Evolutionary conservation across 2,888 invertebrate species (phyloP).

Genomic region (Cephalotes varians): DNA sequence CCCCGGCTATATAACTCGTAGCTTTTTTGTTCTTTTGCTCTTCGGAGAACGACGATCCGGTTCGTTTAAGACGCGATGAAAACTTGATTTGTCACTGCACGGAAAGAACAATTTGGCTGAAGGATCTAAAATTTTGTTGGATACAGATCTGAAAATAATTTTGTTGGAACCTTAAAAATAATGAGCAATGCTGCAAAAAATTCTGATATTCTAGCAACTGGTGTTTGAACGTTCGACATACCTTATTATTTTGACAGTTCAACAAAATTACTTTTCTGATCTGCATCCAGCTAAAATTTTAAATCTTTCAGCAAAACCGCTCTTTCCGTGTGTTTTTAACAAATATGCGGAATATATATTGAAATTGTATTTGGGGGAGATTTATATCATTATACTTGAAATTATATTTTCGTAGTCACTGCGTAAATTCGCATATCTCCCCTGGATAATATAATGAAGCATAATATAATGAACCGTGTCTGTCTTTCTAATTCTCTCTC

Average conservation of each 20-base stretch:
- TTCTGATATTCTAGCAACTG: too few species aligned
- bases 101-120: too few species aligned
- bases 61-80: not conserved
- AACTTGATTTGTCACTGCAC: not conserved
- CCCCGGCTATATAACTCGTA: constrained; percentile 7
- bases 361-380: not conserved
- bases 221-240: too few species aligned
- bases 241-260: too few species aligned
- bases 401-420: not conserved
- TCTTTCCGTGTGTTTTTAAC: not conserved
- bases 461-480: not conserved
- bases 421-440: not conserved
- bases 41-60: not conserved
- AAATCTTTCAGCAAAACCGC: too few species aligned
- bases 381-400: not conserved
- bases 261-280: too few species aligned
- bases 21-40: not conserved
- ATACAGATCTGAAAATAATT: too few species aligned
- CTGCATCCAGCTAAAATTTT: too few species aligned
- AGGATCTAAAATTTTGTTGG: too few species aligned
- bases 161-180: too few species aligned
- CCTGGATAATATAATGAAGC: not conserved
- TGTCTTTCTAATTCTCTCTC: not conserved
- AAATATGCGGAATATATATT: not conserved
- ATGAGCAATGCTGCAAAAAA: too few species aligned